These are phyloP conservation scores for Portevinia maculata DNA, from an alignment of 2,888 invertebrate genomes.

Conservation along the genomic window DNA sequence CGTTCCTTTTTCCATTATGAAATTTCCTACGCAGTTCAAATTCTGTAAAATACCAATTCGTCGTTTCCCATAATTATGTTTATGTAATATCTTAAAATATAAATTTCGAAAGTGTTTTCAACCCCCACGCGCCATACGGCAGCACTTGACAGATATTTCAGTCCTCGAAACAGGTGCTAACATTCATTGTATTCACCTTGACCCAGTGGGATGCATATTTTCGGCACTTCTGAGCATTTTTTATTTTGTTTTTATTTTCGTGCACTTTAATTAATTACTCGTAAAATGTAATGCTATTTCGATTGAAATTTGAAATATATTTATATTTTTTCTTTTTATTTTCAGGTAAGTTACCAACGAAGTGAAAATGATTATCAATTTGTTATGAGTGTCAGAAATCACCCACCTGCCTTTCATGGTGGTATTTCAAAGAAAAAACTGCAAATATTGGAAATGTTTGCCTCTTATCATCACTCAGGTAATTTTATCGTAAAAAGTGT, in stretches of 20 bases:
- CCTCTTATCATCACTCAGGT: conserved; percentile 20
- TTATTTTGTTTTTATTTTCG: conserved; percentile 3
- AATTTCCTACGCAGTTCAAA: neutral
- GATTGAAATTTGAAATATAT: conserved; percentile 27
- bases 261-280: conserved; percentile 15
- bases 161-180: conserved; percentile 49
- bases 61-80: neutral
- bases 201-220: conserved; percentile 52
- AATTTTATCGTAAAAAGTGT: conserved; percentile 2
- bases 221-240: neutral
- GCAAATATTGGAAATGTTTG: neutral
- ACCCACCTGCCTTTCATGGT: neutral
- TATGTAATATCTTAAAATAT: neutral
- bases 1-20: neutral
- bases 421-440: conserved; percentile 9
- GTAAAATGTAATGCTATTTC: conserved; percentile 4
- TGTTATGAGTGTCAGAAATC: conserved; percentile 1
- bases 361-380: conserved; percentile 4
- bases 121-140: neutral
- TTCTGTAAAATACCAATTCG: neutral
- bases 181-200: conserved; percentile 49
- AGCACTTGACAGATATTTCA: conserved; percentile 26
- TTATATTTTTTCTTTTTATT: conserved; percentile 24
- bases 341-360: conserved; percentile 59
- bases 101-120: conserved; percentile 24